Evolutionary conservation across 2,888 invertebrate genomes (phyloP).

Genomic region (Empis livida): DNA sequence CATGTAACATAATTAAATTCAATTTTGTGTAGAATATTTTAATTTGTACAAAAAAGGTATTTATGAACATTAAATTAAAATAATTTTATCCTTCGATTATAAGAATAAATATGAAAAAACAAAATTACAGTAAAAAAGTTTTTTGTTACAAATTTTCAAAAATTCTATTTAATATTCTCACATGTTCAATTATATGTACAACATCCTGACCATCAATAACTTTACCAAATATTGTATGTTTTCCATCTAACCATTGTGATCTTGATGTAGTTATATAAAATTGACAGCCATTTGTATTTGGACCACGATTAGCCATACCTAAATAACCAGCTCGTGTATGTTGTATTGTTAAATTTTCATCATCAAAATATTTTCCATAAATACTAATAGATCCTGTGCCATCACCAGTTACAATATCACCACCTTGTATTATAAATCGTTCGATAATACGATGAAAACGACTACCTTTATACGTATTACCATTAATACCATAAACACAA

Average conservation of each 20-base stretch:
- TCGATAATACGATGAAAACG: slow-evolving; percentile 76
- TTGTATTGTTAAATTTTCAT: slow-evolving; percentile 72
- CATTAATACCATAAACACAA: slow-evolving; percentile 60
- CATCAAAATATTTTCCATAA: slow-evolving; percentile 71
- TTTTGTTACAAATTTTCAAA: too few species aligned
- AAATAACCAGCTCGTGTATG: slow-evolving; percentile 75
- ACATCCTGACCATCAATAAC: slow-evolving; percentile 66
- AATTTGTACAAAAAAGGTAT: too few species aligned
- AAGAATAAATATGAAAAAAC: too few species aligned
- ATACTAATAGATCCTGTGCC: slow-evolving; percentile 77
- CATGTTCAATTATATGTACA: slow-evolving; percentile 68
- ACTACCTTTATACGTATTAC: slow-evolving; percentile 64
- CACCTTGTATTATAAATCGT: slow-evolving; percentile 88
- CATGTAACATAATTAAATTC: too few species aligned
- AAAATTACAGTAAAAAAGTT: too few species aligned
- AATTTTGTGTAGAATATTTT: too few species aligned
- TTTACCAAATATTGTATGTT: slow-evolving; percentile 83
- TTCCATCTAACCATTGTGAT: slow-evolving; percentile 79
- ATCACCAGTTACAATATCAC: slow-evolving; percentile 65
- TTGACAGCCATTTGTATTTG: slow-evolving; percentile 88
- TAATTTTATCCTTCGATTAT: too few species aligned
- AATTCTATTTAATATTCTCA: slow-evolving; percentile 15
- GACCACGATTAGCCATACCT: slow-evolving; percentile 83
- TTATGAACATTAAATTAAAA: too few species aligned
- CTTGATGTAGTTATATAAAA: slow-evolving; percentile 84